Base-by-base conservation (phyloP, 2,113 vertebrate genomes). In the Burhinus bistriatus region DNA sequence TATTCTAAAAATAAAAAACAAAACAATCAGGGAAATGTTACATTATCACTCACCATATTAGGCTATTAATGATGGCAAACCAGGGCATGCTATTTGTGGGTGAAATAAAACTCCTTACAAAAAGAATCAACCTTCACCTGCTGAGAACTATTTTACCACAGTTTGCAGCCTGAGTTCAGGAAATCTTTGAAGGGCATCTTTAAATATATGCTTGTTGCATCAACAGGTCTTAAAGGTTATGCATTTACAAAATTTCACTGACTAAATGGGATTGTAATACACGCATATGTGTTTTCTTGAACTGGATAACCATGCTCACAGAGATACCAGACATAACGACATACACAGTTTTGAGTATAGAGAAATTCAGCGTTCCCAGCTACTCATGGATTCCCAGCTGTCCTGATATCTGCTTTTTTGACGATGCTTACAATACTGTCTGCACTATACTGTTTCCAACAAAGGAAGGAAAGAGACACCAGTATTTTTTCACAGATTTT, bases 1-100 rank as follows among this genome's bases (percentile, higher is more conserved):
- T 88, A 55, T 97, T 94, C 97, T 96, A 97, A 98, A 97, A 97
- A 97, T 97, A 97, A 97, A 94, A 84, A 40, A 9, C 45, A 34
- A 95, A 96, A 69, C 80, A 91, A 89, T 83, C 71, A 61, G 83
- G 94, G 83, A 96, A 97, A 95, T 90, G 94, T 94, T 96, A 83
- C 93, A 62, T 95, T 97, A 93, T 96, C 87, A 93, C 82, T 94
- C 76, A 65, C 77, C 49, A 52, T 85, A 92, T 93, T 83, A 95
- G 90, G 83, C 93, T 86, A 38, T 59, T 94, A 89, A 81, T 49
- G 65, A 49, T 47, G 78, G 94, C 79, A 97, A 97, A 96, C 14
- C 27, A 96, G 89, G 72, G 26, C 77, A 90, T 51, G 84, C 80
- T 87, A 42, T 66, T 95, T 82, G 95, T 71, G 93, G 71, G 76